Base-by-base conservation (phyloP, 2,797 vertebrate species). In the Anas bernieri region DNA sequence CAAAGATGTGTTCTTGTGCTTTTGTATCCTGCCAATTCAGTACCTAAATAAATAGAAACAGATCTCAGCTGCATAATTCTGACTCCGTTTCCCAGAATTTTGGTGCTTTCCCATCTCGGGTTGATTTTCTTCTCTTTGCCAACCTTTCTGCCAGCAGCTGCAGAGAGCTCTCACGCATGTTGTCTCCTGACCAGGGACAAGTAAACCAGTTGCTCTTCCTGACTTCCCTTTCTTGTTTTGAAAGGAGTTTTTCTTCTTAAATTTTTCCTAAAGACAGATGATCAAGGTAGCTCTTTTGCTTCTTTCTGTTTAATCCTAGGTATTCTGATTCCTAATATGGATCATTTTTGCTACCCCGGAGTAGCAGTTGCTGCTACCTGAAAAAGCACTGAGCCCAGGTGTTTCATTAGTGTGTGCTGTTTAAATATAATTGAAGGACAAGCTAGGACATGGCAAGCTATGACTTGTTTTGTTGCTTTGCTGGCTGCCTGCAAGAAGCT, bases 221-320 rank as follows among this genome's bases (percentile, higher is more conserved):
- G 46, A 59, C 31, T 78, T 86, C 41, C 9, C 37, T 54, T 41
- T 73, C 37, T n/a, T 66, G n/a, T 64, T 90, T 69, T 56, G 85
- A 75, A 75, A 26, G 50, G 22, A 43, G 5, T n/a, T 90, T 90
- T 82, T 58, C 13, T n/a, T 58, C 69, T 64, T 55, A 35, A 59
- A 21, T 10, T 63, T 88, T 67, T 15, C 55, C 5, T 46, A 7
- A 10, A 30, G 31, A 52, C 23, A 39, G 46, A 69, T 18, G 6
- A 75, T 79, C 69, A 56, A 8, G 0, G 2, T 74, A 18, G 4
- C 76, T 89, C 18, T 28, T 80, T 67, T 75, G 15, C 22, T 67
- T 91, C 67, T 72, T 86, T 88, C 84, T 84, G 35, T 92, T 91
- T 91, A 88, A 77, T 74, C 11, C 35, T 74, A 9, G 14, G 23